phyloP scores from a whole-genome alignment of 2,888 invertebrate species.

The Lepidocyrtinus sp. region DNA sequence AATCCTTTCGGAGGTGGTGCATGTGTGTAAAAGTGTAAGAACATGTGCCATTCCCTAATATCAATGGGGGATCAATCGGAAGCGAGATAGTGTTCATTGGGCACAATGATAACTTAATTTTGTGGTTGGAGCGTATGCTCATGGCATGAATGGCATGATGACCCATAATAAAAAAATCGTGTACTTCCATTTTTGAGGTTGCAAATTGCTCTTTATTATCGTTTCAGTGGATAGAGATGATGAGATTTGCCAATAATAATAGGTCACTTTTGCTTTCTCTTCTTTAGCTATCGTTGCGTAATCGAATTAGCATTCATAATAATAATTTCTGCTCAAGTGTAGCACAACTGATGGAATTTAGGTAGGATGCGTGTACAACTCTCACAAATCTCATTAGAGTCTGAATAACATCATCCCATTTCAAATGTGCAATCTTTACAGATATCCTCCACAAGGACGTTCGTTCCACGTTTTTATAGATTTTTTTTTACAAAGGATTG shows the following conservation, averaged over 20 bases:
- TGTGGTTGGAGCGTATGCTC: neutral
- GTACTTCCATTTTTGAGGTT: neutral
- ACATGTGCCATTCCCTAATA: no score
- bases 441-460: neutral
- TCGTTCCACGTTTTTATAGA: neutral
- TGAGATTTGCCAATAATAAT: conserved; percentile 8
- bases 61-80: no score
- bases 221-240: neutral
- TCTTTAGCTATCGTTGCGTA: neutral
- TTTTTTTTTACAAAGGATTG: neutral
- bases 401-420: neutral
- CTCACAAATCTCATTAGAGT: conserved; percentile 4
- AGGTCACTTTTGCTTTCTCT: conserved; percentile 9
- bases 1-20: no score
- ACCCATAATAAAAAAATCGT: neutral
- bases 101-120: neutral
- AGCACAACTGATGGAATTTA: no score
- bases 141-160: neutral
- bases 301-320: neutral
- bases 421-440: neutral
- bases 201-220: neutral
- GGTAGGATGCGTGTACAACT: no score
- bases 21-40: no score
- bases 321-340: no score
- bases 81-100: neutral